A percentile compares a stretch with the other conserved stretches of the same genome.
Evolutionary conservation across 2,888 invertebrate species (phyloP).

Genomic region (Melikaiella ostensackeni): DNA sequence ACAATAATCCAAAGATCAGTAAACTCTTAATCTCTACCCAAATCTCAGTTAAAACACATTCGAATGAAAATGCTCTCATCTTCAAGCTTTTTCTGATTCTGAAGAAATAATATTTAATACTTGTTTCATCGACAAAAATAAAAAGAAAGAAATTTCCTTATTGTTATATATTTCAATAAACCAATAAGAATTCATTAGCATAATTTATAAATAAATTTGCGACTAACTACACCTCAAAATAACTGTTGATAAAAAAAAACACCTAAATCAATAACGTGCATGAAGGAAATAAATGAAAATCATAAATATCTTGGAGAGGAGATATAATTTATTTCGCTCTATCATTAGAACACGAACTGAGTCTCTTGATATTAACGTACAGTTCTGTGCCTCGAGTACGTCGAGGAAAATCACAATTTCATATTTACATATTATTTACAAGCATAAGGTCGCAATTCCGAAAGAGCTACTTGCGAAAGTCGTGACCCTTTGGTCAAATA

Average conservation of each 20-base stretch:
- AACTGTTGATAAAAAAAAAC: not conserved
- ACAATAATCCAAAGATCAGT: not conserved
- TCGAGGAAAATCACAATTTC: constrained; percentile 73
- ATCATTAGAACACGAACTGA: constrained; percentile 75
- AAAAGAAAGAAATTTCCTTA: constrained; percentile 1
- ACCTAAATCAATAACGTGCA: constrained; percentile 19
- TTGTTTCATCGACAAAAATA: not conserved
- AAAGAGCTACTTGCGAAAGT: constrained; percentile 38
- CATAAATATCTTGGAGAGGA: constrained; percentile 57
- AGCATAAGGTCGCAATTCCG: constrained; percentile 38
- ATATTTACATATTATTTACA: constrained; percentile 68
- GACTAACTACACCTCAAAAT: not conserved
- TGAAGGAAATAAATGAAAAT: constrained; percentile 31
- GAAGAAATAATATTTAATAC: not conserved
- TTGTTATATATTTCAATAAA: not conserved
- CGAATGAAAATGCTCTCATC: not conserved
- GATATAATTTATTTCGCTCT: constrained; percentile 75
- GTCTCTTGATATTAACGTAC: constrained; percentile 66
- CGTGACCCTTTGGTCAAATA: constrained; percentile 1
- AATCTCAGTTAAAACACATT: not conserved
- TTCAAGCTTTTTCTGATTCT: not conserved
- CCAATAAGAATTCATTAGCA: not conserved
- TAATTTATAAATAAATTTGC: constrained; percentile 6
- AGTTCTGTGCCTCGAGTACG: constrained; percentile 66
- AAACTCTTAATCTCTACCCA: not conserved